A percentile compares a stretch with the other conserved stretches of the same genome.
These are phyloP conservation scores for Eunapius fragilis DNA, from an alignment of 37 sponge, comb jelly and placozoan species.

Conservation along the genomic window DNA sequence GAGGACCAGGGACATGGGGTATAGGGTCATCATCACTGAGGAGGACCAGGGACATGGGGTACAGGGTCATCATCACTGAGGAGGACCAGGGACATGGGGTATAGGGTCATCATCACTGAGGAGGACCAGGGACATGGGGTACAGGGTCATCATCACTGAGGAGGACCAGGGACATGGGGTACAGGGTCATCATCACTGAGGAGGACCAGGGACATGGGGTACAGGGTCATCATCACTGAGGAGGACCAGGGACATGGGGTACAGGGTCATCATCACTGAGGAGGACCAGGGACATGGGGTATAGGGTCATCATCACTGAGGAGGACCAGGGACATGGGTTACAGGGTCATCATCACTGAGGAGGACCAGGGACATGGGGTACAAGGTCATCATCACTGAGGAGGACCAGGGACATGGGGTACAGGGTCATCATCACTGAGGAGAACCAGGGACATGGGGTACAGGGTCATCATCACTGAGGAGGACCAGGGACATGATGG, in stretches of 20 bases:
- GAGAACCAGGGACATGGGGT: neutral
- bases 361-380: neutral
- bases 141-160: constrained; percentile 72
- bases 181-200: constrained; percentile 72
- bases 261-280: constrained; percentile 72
- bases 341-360: constrained; percentile 72
- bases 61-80: constrained; percentile 72
- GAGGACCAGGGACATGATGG: neutral
- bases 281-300: neutral
- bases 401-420: neutral
- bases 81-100: neutral
- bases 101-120: constrained; percentile 72
- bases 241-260: neutral
- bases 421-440: constrained; percentile 72
- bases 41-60: neutral
- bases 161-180: neutral
- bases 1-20: neutral
- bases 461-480: constrained; percentile 72
- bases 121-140: neutral
- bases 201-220: neutral
- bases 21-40: constrained; percentile 72
- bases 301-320: constrained; percentile 72
- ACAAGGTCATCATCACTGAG: constrained; percentile 73
- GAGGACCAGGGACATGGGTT: neutral
- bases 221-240: constrained; percentile 72